Base-by-base conservation (phyloP, 1,140 invertebrate genomes). In the Pseudomyrmex concolor region DNA sequence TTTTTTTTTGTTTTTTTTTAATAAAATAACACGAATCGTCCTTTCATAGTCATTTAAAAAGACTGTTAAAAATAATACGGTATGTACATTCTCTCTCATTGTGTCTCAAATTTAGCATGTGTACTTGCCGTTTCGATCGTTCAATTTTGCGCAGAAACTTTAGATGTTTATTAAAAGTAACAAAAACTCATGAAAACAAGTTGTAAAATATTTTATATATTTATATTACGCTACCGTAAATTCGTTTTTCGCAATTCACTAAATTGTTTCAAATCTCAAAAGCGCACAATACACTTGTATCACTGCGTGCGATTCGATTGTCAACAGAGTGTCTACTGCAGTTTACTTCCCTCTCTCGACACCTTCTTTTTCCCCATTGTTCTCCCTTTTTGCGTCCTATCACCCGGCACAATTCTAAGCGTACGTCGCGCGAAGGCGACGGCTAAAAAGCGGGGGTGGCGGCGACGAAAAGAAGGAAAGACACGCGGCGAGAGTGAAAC, bases 281-380 rank as follows among this genome's bases (percentile, higher is more conserved):
- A 64, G 59, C 62, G 55, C 22, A 78, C 48, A 55, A 86, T 77
- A 88, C 86, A 89, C 88, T 90, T 90, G 73, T 85, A 82, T 91
- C 90, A 91, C 89, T 90, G 85, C 84, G 84, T 83, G 76, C 86
- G 80, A 89, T 83, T 85, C 86, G 83, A 83, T 90, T 89, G 72
- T 88, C 86, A 62, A 70, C 77, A 25, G 12, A 82, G 55, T 48
- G 19, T 60, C 54, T 25, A 51, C 15, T 34, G 10, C 43, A 64
- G 87, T 88, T 84, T 84, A 78, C 55, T 60, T 72, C 50, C 5
- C 5, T 34, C 34, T 34, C 43, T 68, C 54, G 54, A 57, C 51
- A 68, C 50, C 34, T 50, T 66, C 70, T 60, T 34, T 34, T 51
- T 84, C 51, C 63, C 57, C 51, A 73, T 87, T 62, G 17, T 54